Conservation (phyloP, 2,113 vertebrate genomes). For the Geococcyx californianus region DNA sequence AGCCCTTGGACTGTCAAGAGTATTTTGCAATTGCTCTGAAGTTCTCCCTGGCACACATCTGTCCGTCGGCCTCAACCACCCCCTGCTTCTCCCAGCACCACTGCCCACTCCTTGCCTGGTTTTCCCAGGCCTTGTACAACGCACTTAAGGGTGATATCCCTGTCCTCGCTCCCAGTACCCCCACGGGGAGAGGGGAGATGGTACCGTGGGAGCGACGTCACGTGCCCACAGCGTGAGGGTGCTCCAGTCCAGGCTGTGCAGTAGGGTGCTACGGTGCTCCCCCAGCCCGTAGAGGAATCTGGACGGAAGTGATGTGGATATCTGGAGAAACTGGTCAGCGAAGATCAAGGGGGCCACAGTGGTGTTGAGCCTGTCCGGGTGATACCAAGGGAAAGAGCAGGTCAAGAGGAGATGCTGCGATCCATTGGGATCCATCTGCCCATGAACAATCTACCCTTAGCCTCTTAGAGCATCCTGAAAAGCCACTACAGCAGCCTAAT, state of each 20-base stretch:
- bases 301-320: constrained; percentile 79
- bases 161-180: not conserved
- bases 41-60: not conserved
- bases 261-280: constrained; percentile 82
- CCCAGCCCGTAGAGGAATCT: constrained; percentile 84
- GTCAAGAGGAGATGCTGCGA: not conserved
- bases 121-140: not conserved
- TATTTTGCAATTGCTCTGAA: constrained; percentile 44
- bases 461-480: not conserved
- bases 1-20: not conserved
- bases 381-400: not conserved
- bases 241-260: constrained; percentile 85
- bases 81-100: not conserved
- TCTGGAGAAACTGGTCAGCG: constrained; percentile 87
- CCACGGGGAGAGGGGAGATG: accelerated
- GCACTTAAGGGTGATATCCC: not conserved
- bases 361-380: constrained; percentile 78
- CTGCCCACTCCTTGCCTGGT: not conserved
- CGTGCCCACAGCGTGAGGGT: constrained; percentile 89
- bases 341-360: constrained; percentile 86
- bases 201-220: constrained; percentile 84
- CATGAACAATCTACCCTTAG: not conserved
- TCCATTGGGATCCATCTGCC: not conserved
- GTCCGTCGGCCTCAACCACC: accelerated
- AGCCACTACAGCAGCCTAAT: not conserved